These are phyloP conservation scores for Axea sp. DNA, from an alignment of 2,888 invertebrate species.

Conservation along the genomic window DNA sequence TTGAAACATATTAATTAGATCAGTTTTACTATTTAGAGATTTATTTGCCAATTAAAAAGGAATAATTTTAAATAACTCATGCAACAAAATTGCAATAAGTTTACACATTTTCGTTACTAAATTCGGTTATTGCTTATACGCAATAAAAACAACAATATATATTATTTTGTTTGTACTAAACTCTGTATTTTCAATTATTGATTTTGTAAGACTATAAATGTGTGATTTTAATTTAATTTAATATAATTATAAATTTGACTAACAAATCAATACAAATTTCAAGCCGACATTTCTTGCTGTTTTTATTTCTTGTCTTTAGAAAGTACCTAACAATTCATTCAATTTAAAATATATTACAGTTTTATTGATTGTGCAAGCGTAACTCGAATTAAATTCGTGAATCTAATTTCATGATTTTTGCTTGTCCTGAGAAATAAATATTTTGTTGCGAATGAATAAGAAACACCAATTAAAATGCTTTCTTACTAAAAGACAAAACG, in stretches of 20 bases:
- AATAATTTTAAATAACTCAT: too few species aligned
- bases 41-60: too few species aligned
- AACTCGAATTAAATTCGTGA: slow-evolving; percentile 10
- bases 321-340: slow-evolving; percentile 3
- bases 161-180: too few species aligned
- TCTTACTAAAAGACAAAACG: slow-evolving; percentile 32
- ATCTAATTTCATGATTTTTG: slow-evolving; percentile 14
- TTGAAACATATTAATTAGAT: too few species aligned
- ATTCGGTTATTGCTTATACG: too few species aligned
- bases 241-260: slow-evolving; percentile 29
- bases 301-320: background rate
- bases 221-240: too few species aligned
- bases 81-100: too few species aligned
- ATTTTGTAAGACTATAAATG: too few species aligned
- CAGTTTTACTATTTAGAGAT: too few species aligned
- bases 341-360: slow-evolving; percentile 18
- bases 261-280: slow-evolving; percentile 23
- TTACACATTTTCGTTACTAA: too few species aligned
- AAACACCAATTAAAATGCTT: slow-evolving; percentile 22
- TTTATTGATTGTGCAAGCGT: background rate
- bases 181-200: too few species aligned
- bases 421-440: background rate
- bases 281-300: slow-evolving; percentile 28
- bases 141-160: too few species aligned
- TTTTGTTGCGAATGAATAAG: background rate